Conservation (phyloP, 2,113 vertebrate genomes). For the Scartelaos histophorus region DNA sequence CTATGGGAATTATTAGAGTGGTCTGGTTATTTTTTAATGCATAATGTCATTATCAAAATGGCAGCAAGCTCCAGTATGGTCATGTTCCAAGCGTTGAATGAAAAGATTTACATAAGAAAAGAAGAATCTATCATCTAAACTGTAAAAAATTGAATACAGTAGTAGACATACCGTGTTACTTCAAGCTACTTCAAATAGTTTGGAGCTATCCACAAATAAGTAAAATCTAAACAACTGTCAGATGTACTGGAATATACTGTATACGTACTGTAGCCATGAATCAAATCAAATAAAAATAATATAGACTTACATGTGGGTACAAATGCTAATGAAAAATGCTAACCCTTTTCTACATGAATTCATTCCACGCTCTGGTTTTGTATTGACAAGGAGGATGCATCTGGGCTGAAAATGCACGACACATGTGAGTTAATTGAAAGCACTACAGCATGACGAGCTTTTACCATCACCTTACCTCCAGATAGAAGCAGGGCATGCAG, state of each 20-base stretch:
- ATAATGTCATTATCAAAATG: background rate
- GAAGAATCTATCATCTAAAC: background rate
- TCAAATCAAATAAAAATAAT: background rate
- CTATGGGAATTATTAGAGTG: background rate
- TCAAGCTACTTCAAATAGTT: too few relatives aligned
- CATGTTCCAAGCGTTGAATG: background rate
- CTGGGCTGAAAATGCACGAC: slow-evolving; percentile 4
- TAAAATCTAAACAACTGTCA: too few relatives aligned
- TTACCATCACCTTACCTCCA: slow-evolving; percentile 27
- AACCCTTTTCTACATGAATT: background rate
- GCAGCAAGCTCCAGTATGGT: background rate
- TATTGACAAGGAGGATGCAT: slow-evolving; percentile 3
- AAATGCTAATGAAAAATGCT: background rate
- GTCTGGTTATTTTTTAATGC: background rate
- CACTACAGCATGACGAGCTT: slow-evolving; percentile 26
- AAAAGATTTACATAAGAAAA: background rate
- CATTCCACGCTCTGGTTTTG: background rate
- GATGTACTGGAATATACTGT: too few relatives aligned
- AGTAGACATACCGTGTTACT: too few relatives aligned
- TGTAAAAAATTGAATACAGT: background rate
- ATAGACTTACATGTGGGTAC: background rate
- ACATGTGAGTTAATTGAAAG: slow-evolving; percentile 31
- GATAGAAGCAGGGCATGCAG: slow-evolving; percentile 32
- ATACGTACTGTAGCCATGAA: too few relatives aligned
- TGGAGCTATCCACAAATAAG: too few relatives aligned